phyloP scores from a whole-genome alignment of 2,888 invertebrate species.

The Trypoxylon attenuatum region DNA sequence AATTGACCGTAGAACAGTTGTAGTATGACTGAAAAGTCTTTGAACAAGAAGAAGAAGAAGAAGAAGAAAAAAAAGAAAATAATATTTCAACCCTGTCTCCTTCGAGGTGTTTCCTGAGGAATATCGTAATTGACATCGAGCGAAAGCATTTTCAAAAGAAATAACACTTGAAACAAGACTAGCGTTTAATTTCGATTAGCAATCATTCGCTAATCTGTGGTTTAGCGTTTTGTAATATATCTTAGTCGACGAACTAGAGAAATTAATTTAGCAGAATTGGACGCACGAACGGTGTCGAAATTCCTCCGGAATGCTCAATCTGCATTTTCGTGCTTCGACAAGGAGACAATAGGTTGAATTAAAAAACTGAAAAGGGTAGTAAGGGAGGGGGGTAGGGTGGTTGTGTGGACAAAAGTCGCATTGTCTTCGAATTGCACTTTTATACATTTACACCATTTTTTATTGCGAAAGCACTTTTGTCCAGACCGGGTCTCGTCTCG shows the following conservation, averaged over 20 bases:
- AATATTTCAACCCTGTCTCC: slow-evolving; percentile 12
- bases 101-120: slow-evolving; percentile 21
- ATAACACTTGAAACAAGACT: slow-evolving; percentile 4
- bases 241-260: slow-evolving; percentile 13
- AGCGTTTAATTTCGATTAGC: slow-evolving; percentile 14
- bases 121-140: slow-evolving; percentile 12
- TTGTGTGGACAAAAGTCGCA: slow-evolving; percentile 63
- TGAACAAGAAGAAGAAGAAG: no score
- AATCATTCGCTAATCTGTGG: not conserved
- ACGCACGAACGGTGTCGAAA: slow-evolving; percentile 1
- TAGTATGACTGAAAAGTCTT: slow-evolving; percentile 4
- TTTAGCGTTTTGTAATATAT: slow-evolving; percentile 35
- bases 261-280: slow-evolving; percentile 13
- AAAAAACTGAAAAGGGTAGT: slow-evolving; percentile 25
- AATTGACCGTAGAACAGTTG: not conserved
- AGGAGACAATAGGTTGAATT: slow-evolving; percentile 21
- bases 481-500: slow-evolving; percentile 42
- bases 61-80: not conserved
- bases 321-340: slow-evolving; percentile 27
- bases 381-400: no score
- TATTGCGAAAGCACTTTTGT: slow-evolving; percentile 59
- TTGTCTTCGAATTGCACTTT: slow-evolving; percentile 59
- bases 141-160: slow-evolving; percentile 9
- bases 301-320: slow-evolving; percentile 20
- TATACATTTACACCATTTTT: slow-evolving; percentile 70